A percentile compares a stretch with the other conserved stretches of the same genome.
Evolutionary conservation across 2,888 invertebrate genomes (phyloP).

Genomic region (Rhingia campestris): DNA sequence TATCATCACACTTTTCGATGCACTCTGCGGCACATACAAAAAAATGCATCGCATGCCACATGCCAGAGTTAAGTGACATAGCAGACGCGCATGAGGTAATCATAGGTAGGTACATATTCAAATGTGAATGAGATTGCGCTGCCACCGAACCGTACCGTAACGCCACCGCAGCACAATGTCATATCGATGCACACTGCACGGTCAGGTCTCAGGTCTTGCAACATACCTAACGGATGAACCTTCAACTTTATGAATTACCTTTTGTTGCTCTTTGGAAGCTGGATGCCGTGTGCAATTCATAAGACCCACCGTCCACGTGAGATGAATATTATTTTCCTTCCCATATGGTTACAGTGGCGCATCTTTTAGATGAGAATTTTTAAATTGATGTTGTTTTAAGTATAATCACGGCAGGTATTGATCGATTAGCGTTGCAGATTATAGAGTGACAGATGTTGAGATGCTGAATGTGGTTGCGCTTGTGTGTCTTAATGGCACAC

Average conservation of each 20-base stretch:
- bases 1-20: constrained; percentile 27
- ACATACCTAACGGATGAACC: constrained; percentile 63
- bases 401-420: constrained; percentile 28
- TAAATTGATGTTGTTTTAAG: constrained; percentile 6
- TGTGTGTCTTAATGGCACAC: neutral
- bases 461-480: neutral
- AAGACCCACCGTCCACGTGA: constrained; percentile 64
- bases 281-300: constrained; percentile 21
- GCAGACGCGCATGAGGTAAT: constrained; percentile 53
- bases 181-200: constrained; percentile 54
- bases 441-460: neutral
- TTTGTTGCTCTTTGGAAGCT: constrained; percentile 16
- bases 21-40: constrained; percentile 8
- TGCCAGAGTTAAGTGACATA: constrained; percentile 49
- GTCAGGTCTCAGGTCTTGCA: constrained; percentile 28
- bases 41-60: constrained; percentile 46
- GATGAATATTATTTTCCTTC: neutral
- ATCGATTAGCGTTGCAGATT: constrained; percentile 28
- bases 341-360: neutral
- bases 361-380: constrained; percentile 24
- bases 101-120: constrained; percentile 46
- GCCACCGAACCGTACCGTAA: neutral
- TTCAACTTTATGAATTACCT: constrained; percentile 65
- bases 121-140: constrained; percentile 53
- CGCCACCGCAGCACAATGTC: constrained; percentile 40